Conservation (phyloP, 2,888 invertebrate genomes). For the Sphinx pinastri region DNA sequence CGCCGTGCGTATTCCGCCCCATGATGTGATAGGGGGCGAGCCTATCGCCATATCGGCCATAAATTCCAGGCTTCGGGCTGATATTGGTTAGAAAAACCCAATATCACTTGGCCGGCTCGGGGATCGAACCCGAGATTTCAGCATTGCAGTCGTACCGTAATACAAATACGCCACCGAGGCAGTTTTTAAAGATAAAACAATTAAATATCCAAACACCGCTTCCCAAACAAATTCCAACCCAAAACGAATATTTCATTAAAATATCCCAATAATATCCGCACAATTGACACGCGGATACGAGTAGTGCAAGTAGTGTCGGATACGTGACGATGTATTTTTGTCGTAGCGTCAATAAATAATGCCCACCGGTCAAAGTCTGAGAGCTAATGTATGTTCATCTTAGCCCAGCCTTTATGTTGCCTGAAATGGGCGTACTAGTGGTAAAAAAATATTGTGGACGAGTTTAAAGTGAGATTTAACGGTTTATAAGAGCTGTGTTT, state of each 20-base stretch:
- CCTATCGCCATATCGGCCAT: too few species aligned
- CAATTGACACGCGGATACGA: conserved; percentile 22
- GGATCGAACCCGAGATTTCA: too few species aligned
- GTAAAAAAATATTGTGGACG: conserved; percentile 12
- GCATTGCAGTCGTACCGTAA: too few species aligned
- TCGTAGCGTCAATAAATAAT: conserved; percentile 73
- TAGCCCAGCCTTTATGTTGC: conserved; percentile 57
- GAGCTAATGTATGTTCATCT: conserved; percentile 78
- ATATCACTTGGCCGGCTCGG: too few species aligned
- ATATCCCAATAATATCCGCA: conserved; percentile 11
- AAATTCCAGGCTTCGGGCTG: too few species aligned
- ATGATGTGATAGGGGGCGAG: too few species aligned
- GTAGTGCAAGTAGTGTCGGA: conserved; percentile 36
- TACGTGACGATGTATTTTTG: conserved; percentile 74
- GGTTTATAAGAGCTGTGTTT: too few species aligned
- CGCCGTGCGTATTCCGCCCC: too few species aligned
- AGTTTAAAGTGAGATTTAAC: conserved; percentile 31
- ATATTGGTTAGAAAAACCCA: too few species aligned
- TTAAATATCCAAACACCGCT: not conserved
- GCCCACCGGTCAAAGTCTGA: conserved; percentile 66
- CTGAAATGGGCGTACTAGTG: conserved; percentile 43
- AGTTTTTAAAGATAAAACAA: too few species aligned
- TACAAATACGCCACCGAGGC: too few species aligned
- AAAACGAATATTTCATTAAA: conserved; percentile 19
- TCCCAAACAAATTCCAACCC: not conserved